Conservation (phyloP, 2,888 invertebrate genomes). For the Schrankia costaestrigalis region DNA sequence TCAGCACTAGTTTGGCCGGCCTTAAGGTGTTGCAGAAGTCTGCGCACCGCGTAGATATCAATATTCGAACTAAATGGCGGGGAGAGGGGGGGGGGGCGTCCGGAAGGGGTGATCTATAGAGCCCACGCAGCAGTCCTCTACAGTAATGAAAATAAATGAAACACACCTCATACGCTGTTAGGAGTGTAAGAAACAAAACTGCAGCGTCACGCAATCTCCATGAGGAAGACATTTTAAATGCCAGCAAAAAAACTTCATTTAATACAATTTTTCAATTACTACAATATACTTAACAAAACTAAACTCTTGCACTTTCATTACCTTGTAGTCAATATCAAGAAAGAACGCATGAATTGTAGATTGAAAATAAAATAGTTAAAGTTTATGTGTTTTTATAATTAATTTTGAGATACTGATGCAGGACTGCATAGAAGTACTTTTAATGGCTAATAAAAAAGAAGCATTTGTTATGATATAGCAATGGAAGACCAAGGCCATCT, state of each 20-base stretch:
- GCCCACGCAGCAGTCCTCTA: not conserved
- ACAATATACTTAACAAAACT: not conserved
- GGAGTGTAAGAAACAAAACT: slow-evolving; percentile 22
- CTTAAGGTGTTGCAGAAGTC: too few species aligned
- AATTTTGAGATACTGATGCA: slow-evolving; percentile 5
- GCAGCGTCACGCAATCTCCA: slow-evolving; percentile 18
- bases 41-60: too few species aligned
- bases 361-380: slow-evolving; percentile 1
- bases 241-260: not conserved
- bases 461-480: too few species aligned
- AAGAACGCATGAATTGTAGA: not conserved
- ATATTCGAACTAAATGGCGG: too few species aligned
- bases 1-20: too few species aligned
- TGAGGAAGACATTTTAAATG: slow-evolving; percentile 28
- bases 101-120: not conserved
- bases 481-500: too few species aligned
- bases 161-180: slow-evolving; percentile 35
- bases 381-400: slow-evolving; percentile 13
- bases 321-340: too few species aligned
- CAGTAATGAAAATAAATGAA: not conserved
- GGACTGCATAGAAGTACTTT: not conserved
- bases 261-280: too few species aligned
- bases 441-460: too few species aligned
- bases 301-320: too few species aligned
- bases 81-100: too few species aligned